Conservation (phyloP, 2,113 vertebrate species). For the Crotalus tigris region DNA sequence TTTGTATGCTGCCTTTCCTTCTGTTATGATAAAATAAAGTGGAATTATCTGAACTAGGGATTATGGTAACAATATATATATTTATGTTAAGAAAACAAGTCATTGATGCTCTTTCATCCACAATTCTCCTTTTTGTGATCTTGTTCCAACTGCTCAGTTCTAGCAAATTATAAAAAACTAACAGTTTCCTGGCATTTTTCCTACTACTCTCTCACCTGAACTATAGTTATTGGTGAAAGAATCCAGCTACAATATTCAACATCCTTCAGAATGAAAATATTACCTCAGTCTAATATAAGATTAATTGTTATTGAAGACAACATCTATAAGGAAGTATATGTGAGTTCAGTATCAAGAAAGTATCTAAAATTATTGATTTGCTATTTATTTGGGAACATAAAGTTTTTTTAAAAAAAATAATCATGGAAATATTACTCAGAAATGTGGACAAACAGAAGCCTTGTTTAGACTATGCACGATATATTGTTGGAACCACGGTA, state of each 20-base stretch:
- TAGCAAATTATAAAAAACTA: neutral
- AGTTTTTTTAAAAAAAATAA: neutral
- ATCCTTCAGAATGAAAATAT: constrained; percentile 58
- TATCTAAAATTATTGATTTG: neutral
- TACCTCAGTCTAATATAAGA: constrained; percentile 8
- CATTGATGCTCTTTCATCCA: neutral
- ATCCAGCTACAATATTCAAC: constrained; percentile 5
- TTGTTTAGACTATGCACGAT: neutral
- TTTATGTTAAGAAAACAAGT: neutral
- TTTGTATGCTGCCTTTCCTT: constrained; percentile 41
- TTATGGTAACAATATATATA: neutral
- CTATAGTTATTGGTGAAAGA: neutral
- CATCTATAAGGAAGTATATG: too few relatives aligned
- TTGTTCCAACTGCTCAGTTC: neutral
- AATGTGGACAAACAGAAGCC: neutral
- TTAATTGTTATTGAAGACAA: neutral
- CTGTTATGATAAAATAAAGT: constrained; percentile 53
- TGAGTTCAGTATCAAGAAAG: neutral
- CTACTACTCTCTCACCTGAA: too few relatives aligned
- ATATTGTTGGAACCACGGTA: neutral
- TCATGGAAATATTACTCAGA: neutral
- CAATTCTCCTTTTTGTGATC: neutral
- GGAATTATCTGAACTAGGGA: constrained; percentile 23
- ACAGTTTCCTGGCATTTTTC: neutral
- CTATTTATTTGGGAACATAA: neutral